Percentiles rank a stretch among this genome's conserved stretches.
Evolutionary conservation across 2,113 vertebrate species (phyloP).

Genomic region (Tiliqua scincoides): DNA sequence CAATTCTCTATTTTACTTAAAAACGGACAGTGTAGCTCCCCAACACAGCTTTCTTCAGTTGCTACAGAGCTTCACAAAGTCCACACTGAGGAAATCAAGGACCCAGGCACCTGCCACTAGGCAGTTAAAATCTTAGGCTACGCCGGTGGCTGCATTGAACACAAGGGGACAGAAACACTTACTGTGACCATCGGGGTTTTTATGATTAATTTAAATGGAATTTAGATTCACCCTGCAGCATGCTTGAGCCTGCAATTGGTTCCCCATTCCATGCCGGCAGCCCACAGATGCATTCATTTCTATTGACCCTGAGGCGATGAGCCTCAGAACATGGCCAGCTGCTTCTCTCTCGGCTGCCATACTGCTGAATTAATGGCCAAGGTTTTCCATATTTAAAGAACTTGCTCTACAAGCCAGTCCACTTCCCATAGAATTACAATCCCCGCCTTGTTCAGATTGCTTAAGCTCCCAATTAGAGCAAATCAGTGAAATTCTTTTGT

Average conservation of each 20-base stretch:
- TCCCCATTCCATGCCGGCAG: conserved; percentile 49
- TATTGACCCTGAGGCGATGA: conserved; percentile 64
- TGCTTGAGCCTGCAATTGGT: conserved; percentile 57
- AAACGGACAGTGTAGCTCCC: background rate
- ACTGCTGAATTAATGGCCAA: conserved; percentile 44
- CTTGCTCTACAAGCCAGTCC: conserved; percentile 8
- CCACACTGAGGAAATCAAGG: conserved; percentile 49
- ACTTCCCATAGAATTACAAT: conserved; percentile 1
- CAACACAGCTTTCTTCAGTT: conserved; percentile 23
- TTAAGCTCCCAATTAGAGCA: background rate
- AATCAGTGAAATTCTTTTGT: background rate
- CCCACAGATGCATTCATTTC: conserved; percentile 67
- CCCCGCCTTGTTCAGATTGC: background rate
- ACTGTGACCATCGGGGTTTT: conserved; percentile 39
- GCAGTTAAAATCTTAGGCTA: conserved; percentile 43
- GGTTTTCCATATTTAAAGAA: conserved; percentile 51
- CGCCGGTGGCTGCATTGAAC: conserved; percentile 53
- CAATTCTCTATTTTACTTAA: background rate
- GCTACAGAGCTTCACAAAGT: conserved; percentile 8
- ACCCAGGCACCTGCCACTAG: conserved; percentile 19
- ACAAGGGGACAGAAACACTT: conserved; percentile 54
- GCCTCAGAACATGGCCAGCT: conserved; percentile 32
- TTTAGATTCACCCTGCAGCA: conserved; percentile 56
- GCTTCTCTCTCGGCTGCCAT: conserved; percentile 48
- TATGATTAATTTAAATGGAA: conserved; percentile 57